Evolutionary conservation across 2,888 invertebrate genomes (phyloP), one percentile per base, ranked within the genome.

Genomic region (Drosophila testacea): DNA sequence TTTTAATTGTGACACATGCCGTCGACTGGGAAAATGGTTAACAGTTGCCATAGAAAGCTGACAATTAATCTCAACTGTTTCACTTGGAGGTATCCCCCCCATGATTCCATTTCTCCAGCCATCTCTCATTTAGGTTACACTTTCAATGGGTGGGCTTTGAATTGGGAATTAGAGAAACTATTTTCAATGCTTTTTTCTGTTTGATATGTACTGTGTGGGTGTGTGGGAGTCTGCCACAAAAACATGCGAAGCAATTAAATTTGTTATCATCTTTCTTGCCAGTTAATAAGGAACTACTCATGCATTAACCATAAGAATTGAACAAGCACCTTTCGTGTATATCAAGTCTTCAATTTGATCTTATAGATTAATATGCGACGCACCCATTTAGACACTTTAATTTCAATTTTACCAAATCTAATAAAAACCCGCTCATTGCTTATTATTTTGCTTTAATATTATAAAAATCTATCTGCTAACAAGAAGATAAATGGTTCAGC

Each of bases 1-100:
- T 16, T 82, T 82, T 80, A 82, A 84, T 82, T 84, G 84, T 84
- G 85, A 71, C 82, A 84, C 84, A 77, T 82, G 82, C 73, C 34
- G 70, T 51, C 52, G 61, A 66, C 55, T 60, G 60, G 64, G 51
- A 65, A 78, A 83, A 80, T 74, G 67, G 51, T 44, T 65, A 77
- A 83, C 66, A 69, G 81, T 79, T 83, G 75, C 82, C 71, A 72
- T 62, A 73, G 66, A 71, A 85, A 85, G 86, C 83, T 69, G 69
- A 75, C 78, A 81, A 85, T 85, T 85, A 88, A 88, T 83, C 86
- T 85, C 71, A 71, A 55, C 78, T 65, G 67, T 72, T 73, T 72
- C 72, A 72, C 64, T 64, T 67, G 10, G 4, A 4, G 10, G 30
- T 5, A 39, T 52, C 11, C 27, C 22, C 10, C 44, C 7, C 10